Base-by-base conservation (phyloP, 1,140 invertebrate species). In the Temnothorax curvispinosus region DNA sequence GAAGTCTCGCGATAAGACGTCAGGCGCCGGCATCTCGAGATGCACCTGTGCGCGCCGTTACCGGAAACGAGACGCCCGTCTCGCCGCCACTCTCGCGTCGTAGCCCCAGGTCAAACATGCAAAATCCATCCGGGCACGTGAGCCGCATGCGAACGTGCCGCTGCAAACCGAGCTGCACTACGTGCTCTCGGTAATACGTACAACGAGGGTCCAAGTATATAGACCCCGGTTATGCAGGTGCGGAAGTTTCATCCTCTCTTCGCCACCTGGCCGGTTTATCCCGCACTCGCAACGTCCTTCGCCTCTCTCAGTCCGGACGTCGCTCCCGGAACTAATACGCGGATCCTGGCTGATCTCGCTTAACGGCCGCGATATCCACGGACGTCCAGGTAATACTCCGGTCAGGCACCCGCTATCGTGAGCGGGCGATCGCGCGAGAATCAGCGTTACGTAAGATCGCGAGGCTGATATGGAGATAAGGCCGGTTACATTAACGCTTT, bases 111-210 rank as follows among this genome's bases (percentile, higher is more conserved):
- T 93, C 91, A 93, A 92, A 93, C 91, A 91, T 92, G 91, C 91
- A 93, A 94, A 93, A 93, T 91, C 90, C 89, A 92, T 94, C 88
- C 89, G 38, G 64, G 84, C 88, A 92, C 91, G 93, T 91, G 92
- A 92, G 74, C 52, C 69, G 91, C 87, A 80, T 92, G 80, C 77
- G 58, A 88, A 88, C 85, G 75, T 88, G 85, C 60, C 50, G 21
- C 56, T 56, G 64, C 62, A 85, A 69, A 77, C 84, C 80, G 65
- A 87, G 86, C 64, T 82, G 58, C 60, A 50, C 81, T 87, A 87
- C 85, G 85, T 76, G 72, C 75, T 15, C 72, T 35, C 35, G 56
- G 56, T 86, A 86, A 88, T 88, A 85, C 75, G 67, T 80, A 72
- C 86, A 89, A 88, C 81, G 88, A 89, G 75, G 67, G 47, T 75